Base-by-base conservation (phyloP, 2,888 invertebrate genomes). In the Chalcosyrphus nemorum region DNA sequence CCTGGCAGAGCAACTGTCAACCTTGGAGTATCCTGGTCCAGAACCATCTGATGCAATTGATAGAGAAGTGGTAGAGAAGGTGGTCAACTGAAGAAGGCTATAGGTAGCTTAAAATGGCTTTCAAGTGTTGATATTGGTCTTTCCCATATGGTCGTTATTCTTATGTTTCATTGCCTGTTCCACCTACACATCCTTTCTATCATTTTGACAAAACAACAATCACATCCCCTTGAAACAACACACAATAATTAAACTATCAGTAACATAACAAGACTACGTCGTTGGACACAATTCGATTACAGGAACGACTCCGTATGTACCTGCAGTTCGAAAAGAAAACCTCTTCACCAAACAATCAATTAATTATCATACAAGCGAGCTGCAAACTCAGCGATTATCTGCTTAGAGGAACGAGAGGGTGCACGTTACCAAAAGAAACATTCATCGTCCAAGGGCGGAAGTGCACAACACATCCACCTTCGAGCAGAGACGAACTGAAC, bases 181-280 rank as follows among this genome's bases (percentile, higher is more conserved):
- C 43, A 15, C 17, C 15, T 43, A 17, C 2, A 17, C 6, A 43
- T 7, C 11, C n/a, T n/a, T 5, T n/a, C n/a, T 13, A n/a, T 9
- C 32, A 0, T 2, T 38, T 38, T 38, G 13, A 5, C 13, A 1
- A 13, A 13, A 13, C 2, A 38, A 13, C 13, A 5, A 5, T 13
- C 38, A 35, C 17, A 13, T 24, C 52, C 27, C n/a, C 3, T 27
- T n/a, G 11, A n/a, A 19, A 13, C 9, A 7, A 7, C 5, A 35
- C 15, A 27, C 17, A 45, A 59, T 76, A 68, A 75, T 81, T 75
- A 71, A 81, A 68, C 75, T 82, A 82, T 82, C 66, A 68, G 56
- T 77, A 43, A 43, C 72, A 77, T 32, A 71, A 61, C 35, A 27
- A 54, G 45, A 11, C 45, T 21, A 57, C 52, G 71, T 6, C 35